These are phyloP conservation scores for Trochalopteron elliotii DNA, from an alignment of 2,113 vertebrate species.

Conservation along the genomic window DNA sequence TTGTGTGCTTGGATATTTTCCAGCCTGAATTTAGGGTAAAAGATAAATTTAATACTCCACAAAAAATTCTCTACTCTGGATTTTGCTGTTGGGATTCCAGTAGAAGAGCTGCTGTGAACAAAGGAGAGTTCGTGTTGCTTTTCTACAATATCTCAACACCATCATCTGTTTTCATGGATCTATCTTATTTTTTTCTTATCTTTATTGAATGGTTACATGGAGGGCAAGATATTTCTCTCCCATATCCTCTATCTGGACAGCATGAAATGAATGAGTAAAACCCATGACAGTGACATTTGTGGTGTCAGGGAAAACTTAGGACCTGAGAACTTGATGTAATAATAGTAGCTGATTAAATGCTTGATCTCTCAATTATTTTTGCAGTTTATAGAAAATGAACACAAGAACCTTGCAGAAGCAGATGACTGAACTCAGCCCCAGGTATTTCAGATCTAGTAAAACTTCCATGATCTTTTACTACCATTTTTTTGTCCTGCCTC, in stretches of 20 bases:
- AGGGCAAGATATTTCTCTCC: not conserved
- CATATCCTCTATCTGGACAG: not conserved
- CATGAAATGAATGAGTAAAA: not conserved
- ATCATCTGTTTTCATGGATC: not conserved
- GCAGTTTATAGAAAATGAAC: not conserved
- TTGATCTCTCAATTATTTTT: not conserved
- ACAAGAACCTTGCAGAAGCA: not conserved
- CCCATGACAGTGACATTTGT: not conserved
- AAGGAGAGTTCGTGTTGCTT: not conserved
- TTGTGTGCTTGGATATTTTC: not conserved
- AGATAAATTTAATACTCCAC: not conserved
- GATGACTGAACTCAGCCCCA: not conserved
- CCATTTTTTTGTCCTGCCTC: not conserved
- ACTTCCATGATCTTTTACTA: not conserved
- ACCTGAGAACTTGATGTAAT: not conserved
- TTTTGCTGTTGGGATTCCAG: not conserved
- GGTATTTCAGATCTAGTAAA: not conserved
- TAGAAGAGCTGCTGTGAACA: not conserved
- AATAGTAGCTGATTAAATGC: constrained; percentile 18
- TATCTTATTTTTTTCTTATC: not conserved
- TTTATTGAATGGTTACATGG: not conserved
- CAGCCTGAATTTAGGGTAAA: not conserved
- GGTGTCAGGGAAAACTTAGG: not conserved
- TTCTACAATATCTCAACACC: not conserved
- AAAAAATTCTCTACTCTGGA: not conserved